Evolutionary conservation across 92 coral and sea anemone genomes (phyloP).

Genomic region (Umimayanthus kanabou): DNA sequence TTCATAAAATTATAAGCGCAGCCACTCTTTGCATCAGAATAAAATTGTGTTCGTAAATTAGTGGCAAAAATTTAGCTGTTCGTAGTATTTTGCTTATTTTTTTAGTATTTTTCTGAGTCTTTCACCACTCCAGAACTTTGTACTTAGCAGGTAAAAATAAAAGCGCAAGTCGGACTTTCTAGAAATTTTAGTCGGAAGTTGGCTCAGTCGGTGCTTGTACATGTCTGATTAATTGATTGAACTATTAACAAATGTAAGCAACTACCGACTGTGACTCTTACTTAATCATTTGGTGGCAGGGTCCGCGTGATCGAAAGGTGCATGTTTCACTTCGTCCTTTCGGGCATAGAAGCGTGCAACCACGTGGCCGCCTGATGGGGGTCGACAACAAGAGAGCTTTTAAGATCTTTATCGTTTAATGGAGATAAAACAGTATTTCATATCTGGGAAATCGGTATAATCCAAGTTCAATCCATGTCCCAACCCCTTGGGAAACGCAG

Average conservation of each 20-base stretch:
- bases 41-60: not conserved
- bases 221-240: not conserved
- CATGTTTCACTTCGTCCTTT: not conserved
- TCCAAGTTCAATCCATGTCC: not conserved
- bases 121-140: too few species aligned
- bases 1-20: not conserved
- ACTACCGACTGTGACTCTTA: not conserved
- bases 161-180: not conserved
- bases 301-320: not conserved
- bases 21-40: not conserved
- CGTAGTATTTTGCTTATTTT: not conserved
- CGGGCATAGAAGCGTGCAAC: slow-evolving; percentile 11
- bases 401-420: slow-evolving; percentile 9
- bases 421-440: not conserved
- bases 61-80: not conserved
- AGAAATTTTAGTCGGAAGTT: not conserved
- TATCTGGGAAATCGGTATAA: not conserved
- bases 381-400: not conserved
- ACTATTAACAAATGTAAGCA: not conserved
- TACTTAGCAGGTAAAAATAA: not conserved
- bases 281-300: not conserved
- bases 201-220: slow-evolving; percentile 4
- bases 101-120: too few species aligned
- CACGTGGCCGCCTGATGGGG: slow-evolving; percentile 21
- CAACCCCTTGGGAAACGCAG: too few species aligned